A percentile compares a stretch with the other conserved stretches of the same genome.
phyloP scores from a whole-genome alignment of 2,888 invertebrate species.

The Drosophila antonietae region DNA sequence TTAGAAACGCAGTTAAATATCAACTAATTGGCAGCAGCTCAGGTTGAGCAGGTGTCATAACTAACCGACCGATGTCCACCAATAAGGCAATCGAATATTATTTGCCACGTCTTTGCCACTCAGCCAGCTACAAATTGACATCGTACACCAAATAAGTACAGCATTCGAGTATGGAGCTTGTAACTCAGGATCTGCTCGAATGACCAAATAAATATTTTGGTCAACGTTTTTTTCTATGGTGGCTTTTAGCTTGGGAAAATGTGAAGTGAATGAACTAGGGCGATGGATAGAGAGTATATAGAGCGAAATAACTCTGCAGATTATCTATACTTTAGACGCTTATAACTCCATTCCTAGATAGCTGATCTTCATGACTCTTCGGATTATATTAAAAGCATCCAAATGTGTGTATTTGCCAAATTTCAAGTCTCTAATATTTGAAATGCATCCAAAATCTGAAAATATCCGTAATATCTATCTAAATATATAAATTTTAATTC shows the following conservation, averaged over 20 bases:
- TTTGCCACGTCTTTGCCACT: slow-evolving; percentile 11
- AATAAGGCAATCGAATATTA: slow-evolving; percentile 37
- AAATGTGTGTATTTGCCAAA: no score
- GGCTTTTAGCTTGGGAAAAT: not conserved
- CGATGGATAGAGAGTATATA: no score
- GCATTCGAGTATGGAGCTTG: slow-evolving; percentile 9
- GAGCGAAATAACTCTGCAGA: no score
- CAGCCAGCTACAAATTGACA: slow-evolving; percentile 39
- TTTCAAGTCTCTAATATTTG: no score
- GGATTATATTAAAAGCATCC: no score
- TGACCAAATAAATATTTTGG: not conserved
- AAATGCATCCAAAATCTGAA: no score
- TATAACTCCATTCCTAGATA: no score
- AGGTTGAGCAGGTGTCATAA: slow-evolving; percentile 68
- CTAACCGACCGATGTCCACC: slow-evolving; percentile 48
- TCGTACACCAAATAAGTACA: slow-evolving; percentile 32
- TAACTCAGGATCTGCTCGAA: slow-evolving; percentile 25
- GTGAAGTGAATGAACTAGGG: not conserved
- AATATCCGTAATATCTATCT: no score
- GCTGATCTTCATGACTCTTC: no score
- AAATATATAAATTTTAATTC: no score
- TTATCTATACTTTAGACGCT: no score
- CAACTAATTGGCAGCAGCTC: slow-evolving; percentile 7
- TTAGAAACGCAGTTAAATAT: slow-evolving; percentile 27
- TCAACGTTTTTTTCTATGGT: not conserved